Evolutionary conservation across 2,888 invertebrate species (phyloP).

Genomic region (Formica aserva): DNA sequence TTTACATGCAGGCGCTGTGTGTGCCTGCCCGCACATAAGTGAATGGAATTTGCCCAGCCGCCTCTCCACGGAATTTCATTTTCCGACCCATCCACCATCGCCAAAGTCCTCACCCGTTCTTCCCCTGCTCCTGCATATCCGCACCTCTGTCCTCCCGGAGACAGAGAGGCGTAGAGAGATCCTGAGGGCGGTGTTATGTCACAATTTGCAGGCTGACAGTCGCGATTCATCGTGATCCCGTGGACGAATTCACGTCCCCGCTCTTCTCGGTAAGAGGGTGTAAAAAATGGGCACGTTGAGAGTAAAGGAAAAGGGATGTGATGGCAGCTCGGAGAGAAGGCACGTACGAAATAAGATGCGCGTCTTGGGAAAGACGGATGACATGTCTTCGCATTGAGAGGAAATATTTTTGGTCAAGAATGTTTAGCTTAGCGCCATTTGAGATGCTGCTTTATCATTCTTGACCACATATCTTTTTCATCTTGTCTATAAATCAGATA

Average conservation of each 20-base stretch:
- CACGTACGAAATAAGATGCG: constrained; percentile 55
- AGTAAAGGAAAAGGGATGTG: constrained; percentile 47
- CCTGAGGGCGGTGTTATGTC: constrained; percentile 66
- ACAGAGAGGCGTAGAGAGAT: constrained; percentile 41
- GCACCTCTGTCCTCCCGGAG: constrained; percentile 18
- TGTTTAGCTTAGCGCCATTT: background rate
- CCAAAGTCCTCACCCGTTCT: constrained; percentile 53
- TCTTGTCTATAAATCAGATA: background rate
- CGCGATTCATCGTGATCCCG: constrained; percentile 56
- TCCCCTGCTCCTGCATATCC: constrained; percentile 26
- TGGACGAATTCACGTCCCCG: constrained; percentile 48
- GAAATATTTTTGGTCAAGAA: constrained; percentile 47
- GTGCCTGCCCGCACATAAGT: constrained; percentile 68
- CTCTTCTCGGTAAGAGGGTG: constrained; percentile 48
- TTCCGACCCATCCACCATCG: constrained; percentile 76
- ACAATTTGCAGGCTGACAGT: constrained; percentile 72
- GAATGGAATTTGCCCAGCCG: constrained; percentile 72
- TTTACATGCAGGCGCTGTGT: constrained; percentile 52
- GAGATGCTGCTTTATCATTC: background rate
- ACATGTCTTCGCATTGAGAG: constrained; percentile 29
- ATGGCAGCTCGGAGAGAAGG: constrained; percentile 25
- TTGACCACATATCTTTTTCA: background rate
- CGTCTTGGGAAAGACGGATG: constrained; percentile 33
- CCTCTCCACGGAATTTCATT: constrained; percentile 79
- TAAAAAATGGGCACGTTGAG: constrained; percentile 49